Evolutionary conservation across 2,797 vertebrate genomes (phyloP), one percentile per base, ranked within the genome.

Genomic region (Halcyon chelicuti): DNA sequence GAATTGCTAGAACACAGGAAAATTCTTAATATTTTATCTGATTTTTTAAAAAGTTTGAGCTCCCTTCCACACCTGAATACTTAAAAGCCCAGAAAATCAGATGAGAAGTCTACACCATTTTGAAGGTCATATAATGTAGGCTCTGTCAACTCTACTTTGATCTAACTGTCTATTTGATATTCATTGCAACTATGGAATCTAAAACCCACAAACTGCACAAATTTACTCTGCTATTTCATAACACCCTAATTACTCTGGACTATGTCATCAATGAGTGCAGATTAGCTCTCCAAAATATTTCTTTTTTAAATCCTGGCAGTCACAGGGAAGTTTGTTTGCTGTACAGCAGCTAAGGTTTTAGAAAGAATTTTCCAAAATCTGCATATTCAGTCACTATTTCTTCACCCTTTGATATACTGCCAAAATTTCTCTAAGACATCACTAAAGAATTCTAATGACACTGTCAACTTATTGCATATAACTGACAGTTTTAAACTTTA

Each of bases 401-500:
- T 85, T 91, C 39, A 40, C 6, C 84, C n/a, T 66, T 37, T 63
- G 39, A 86, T 86, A 90, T 12, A 16, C 52, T 84, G 82, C 37
- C 55, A 90, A 94, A 71, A 79, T 67, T 91, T 81, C 60, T 87
- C 73, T 63, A 79, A 86, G 33, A 42, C 19, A 47, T 78, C 47
- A 79, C 66, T 52, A 33, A 66, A 79, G 55, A 80, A 89, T 90
- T 91, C 60, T 65, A 81, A 85, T 76, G 39, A 71, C 23, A 75
- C 52, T 83, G 63, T 65, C 81, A 92, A 73, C 35, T 16, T 85
- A 61, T 71, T 93, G 22, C 33, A 31, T 55, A 37, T 75, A 83
- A 89, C 44, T 84, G 77, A 60, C 84, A 91, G 73, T 54, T 94
- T 93, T 84, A 91, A 94, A 58, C 58, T 91, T 91, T 86, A 77